A percentile compares a stretch with the other conserved stretches of the same genome.
phyloP scores from a whole-genome alignment of 1,140 invertebrate species.

The Zaprionus ornatus region DNA sequence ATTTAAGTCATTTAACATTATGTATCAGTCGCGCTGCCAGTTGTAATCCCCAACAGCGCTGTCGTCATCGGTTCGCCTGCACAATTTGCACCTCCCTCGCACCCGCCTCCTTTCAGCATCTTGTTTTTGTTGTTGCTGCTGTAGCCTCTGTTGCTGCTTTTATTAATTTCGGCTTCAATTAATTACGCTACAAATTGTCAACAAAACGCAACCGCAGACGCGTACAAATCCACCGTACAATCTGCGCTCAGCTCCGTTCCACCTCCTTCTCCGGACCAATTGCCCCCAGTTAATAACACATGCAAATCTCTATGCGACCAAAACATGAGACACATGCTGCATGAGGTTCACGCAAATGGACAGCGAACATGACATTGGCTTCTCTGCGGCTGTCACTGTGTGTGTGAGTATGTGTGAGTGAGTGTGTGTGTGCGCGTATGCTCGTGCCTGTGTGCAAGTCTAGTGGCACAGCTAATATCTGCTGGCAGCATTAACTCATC shows the following conservation, averaged over 20 bases:
- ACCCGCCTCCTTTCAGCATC: neutral
- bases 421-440: conserved; percentile 24
- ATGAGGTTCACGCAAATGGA: conserved; percentile 29
- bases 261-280: conserved; percentile 8
- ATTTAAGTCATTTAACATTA: conserved; percentile 76
- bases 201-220: conserved; percentile 66
- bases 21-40: conserved; percentile 68
- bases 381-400: conserved; percentile 15
- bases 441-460: conserved; percentile 11
- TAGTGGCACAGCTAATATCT: conserved; percentile 60
- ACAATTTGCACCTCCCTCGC: neutral
- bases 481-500: conserved; percentile 75
- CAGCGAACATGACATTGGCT: conserved; percentile 63
- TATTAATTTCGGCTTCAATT: conserved; percentile 78
- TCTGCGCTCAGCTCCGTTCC: neutral
- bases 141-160: conserved; percentile 46
- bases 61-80: conserved; percentile 57
- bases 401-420: conserved; percentile 1
- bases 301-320: conserved; percentile 70
- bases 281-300: conserved; percentile 65
- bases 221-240: conserved; percentile 12
- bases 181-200: conserved; percentile 79
- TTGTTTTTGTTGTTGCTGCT: no score
- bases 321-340: conserved; percentile 45
- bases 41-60: conserved; percentile 63